These are phyloP conservation scores for Ranitomeya variabilis DNA, from an alignment of 2,113 vertebrate species.

Conservation along the genomic window DNA sequence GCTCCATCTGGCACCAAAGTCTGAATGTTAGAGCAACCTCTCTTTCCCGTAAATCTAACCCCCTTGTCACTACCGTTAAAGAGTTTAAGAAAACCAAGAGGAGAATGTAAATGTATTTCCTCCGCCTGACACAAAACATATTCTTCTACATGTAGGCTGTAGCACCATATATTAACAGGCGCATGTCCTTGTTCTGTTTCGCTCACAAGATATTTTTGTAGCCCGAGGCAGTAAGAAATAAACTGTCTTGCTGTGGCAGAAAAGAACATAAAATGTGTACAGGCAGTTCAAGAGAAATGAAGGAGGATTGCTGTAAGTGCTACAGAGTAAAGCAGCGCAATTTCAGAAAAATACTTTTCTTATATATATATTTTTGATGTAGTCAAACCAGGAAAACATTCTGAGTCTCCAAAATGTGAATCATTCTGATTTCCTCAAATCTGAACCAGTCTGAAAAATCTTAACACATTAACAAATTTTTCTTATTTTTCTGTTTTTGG, in stretches of 20 bases:
- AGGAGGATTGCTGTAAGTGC: constrained; percentile 1
- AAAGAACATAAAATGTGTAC: constrained; percentile 9
- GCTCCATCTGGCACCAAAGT: background rate
- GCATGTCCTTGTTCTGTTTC: constrained; percentile 37
- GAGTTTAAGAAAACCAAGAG: background rate
- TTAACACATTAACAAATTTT: too few relatives aligned
- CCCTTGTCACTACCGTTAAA: background rate
- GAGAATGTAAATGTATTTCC: constrained; percentile 2
- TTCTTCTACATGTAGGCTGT: constrained; percentile 14
- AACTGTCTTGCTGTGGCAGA: constrained; percentile 42
- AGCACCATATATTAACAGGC: constrained; percentile 17
- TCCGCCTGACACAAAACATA: constrained; percentile 8
- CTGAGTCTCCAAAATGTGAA: background rate
- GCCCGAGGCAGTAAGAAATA: constrained; percentile 30
- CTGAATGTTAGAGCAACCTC: background rate
- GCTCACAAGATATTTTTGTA: constrained; percentile 2
- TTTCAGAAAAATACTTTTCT: background rate
- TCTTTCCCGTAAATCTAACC: background rate
- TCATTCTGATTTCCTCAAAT: too few relatives aligned
- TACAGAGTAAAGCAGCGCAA: background rate
- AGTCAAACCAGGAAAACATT: background rate
- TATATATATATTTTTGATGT: too few relatives aligned
- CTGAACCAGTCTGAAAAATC: too few relatives aligned
- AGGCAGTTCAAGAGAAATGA: constrained; percentile 28
- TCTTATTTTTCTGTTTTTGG: too few relatives aligned